These are phyloP conservation scores for Prionailurus viverrinus DNA, from an alignment of 2,113 vertebrate species.

Conservation along the genomic window DNA sequence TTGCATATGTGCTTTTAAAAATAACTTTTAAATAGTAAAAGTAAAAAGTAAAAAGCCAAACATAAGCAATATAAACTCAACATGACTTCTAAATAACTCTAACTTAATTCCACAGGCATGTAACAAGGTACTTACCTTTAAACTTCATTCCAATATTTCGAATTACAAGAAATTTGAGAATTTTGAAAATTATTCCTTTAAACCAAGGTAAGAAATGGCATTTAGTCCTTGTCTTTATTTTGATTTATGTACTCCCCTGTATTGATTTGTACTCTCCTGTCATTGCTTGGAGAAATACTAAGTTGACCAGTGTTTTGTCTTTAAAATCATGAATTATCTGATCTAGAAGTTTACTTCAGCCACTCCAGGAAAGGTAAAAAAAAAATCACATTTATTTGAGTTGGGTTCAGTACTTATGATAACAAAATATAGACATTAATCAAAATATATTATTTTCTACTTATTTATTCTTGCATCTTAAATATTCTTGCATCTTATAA, in stretches of 20 bases:
- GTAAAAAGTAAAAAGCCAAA: not conserved
- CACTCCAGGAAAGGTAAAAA: not conserved
- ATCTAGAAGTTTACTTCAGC: not conserved
- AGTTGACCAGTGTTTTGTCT: not conserved
- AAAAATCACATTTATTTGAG: not conserved
- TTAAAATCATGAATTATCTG: not conserved
- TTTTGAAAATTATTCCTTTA: slow-evolving; percentile 81
- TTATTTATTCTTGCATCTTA: not conserved
- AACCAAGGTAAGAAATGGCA: slow-evolving; percentile 72
- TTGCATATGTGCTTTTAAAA: slow-evolving; percentile 24
- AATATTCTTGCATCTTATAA: not conserved
- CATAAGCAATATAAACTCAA: not conserved
- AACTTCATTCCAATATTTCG: not conserved
- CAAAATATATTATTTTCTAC: not conserved
- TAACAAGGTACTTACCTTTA: slow-evolving; percentile 56
- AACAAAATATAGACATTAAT: not conserved
- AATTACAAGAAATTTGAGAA: slow-evolving; percentile 73
- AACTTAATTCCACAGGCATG: slow-evolving; percentile 69
- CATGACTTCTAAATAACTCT: slow-evolving; percentile 37
- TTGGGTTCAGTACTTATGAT: not conserved
- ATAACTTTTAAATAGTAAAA: not conserved
- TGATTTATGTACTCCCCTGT: not conserved
- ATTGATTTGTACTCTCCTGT: not conserved
- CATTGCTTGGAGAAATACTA: not conserved
- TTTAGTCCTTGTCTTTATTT: not conserved